Conservation (phyloP, 2,113 vertebrate species). For the Melanotaenia duboulayi region DNA sequence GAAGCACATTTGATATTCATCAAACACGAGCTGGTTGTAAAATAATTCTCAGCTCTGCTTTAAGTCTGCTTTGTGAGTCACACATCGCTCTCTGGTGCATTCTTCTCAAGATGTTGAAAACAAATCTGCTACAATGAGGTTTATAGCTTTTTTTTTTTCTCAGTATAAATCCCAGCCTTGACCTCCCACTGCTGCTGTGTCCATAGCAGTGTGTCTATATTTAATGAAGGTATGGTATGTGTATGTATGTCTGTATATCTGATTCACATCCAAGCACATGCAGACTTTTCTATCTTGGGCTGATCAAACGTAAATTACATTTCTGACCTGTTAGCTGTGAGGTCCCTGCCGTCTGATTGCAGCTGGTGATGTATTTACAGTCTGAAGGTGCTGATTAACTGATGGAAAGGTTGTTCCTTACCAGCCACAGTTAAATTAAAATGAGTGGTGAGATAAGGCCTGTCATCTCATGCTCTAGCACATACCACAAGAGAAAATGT, state of each 20-base stretch:
- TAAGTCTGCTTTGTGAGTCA: conserved; percentile 17
- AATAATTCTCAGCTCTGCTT: conserved; percentile 5
- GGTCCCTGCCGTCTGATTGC: conserved; percentile 46
- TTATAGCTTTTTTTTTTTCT: background rate
- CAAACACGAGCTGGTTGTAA: conserved; percentile 37
- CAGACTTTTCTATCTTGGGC: conserved; percentile 26
- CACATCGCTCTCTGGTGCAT: conserved; percentile 14
- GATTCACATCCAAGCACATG: background rate
- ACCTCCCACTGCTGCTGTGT: background rate
- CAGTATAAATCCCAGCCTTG: conserved; percentile 9
- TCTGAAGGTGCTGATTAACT: conserved; percentile 50
- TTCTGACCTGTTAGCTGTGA: conserved; percentile 31
- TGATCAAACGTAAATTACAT: conserved; percentile 42
- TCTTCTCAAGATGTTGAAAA: conserved; percentile 4
- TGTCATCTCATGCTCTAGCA: conserved; percentile 54
- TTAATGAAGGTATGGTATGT: background rate
- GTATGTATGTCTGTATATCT: background rate
- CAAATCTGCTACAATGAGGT: background rate
- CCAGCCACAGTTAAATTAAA: conserved; percentile 59
- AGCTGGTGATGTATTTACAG: conserved; percentile 59
- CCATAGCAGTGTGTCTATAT: background rate
- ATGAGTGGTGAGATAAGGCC: conserved; percentile 49
- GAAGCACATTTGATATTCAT: conserved; percentile 34
- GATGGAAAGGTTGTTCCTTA: conserved; percentile 43
- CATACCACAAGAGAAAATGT: conserved; percentile 16